Evolutionary conservation across 2,113 vertebrate species (phyloP), one percentile per base, ranked within the genome.

Genomic region (Onychostoma macrolepis): DNA sequence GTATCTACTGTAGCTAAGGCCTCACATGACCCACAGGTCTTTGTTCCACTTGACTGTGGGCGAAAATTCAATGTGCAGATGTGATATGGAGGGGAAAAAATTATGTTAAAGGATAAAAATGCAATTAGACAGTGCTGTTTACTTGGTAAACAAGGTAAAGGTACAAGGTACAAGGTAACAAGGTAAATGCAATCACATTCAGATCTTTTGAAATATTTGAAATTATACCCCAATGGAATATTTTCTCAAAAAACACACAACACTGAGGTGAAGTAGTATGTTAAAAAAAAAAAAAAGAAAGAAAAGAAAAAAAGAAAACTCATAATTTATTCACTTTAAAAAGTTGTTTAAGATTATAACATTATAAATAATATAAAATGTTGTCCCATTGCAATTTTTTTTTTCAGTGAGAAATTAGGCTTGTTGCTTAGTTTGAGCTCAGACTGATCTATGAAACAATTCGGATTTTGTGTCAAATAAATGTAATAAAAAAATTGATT

Each of bases 1-100:
- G 79, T 63, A 11, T 50, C 30, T 74, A 19, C 50, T 77, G 56
- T 77, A n/a, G 58, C 26, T 28, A 36, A 45, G 33, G 72, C 13
- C 45, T 38, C 41, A n/a, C 28, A 63, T 71, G 75, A 43, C 80
- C 80, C 13, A 19, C 33, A 41, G 19, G n/a, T 58, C 79, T 87
- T 43, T 71, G 33, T 33, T 63, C 36, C 53, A 82, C 24, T 43
- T 63, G 69, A 87, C 69, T 76, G 24, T 11, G 26, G 48, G 65
- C 10, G 24, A 48, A 48, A 58, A 75, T 53, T 15, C 33, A 78
- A 28, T 38, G 11, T 72, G 36, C 48, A 61, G 48, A 48, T 69
- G 45, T 58, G 56, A 86, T 61, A 45, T 1, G 24, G 5, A 24
- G 8, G n/a, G 11, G 13, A 17, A 43, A 12, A 13, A 50, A 79